These are phyloP conservation scores for Hemicrepidius hirtus DNA, from an alignment of 2,888 invertebrate species.

Conservation along the genomic window DNA sequence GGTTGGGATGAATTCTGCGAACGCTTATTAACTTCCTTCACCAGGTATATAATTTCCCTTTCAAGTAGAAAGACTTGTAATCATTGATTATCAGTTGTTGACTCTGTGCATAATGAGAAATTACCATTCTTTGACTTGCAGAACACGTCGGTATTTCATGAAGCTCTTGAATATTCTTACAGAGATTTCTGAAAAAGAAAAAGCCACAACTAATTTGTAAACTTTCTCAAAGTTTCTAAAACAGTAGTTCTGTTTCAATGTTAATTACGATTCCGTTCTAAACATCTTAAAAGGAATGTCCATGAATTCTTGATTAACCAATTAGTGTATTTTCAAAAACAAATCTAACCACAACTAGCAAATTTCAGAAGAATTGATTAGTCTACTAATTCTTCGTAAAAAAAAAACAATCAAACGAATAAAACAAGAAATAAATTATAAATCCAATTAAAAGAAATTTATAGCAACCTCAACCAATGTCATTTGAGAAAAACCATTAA, in stretches of 20 bases:
- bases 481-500: constrained; percentile 50
- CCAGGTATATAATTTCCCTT: constrained; percentile 36
- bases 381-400: not conserved
- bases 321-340: not conserved
- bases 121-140: no score
- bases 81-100: constrained; percentile 36
- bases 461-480: constrained; percentile 48
- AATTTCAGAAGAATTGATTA: not conserved
- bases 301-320: not conserved
- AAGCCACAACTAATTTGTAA: no score
- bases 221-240: no score
- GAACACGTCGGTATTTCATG: no score
- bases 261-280: no score
- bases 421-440: constrained; percentile 49
- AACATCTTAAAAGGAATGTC: not conserved
- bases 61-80: constrained; percentile 25
- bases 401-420: constrained; percentile 14
- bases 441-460: constrained; percentile 56
- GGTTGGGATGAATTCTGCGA: constrained; percentile 29
- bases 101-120: constrained; percentile 35
- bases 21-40: constrained; percentile 42
- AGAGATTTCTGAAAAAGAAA: no score
- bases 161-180: no score
- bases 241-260: no score
- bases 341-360: constrained; percentile 5